phyloP scores from a whole-genome alignment of 1,140 invertebrate species.

The Penaeus indicus region DNA sequence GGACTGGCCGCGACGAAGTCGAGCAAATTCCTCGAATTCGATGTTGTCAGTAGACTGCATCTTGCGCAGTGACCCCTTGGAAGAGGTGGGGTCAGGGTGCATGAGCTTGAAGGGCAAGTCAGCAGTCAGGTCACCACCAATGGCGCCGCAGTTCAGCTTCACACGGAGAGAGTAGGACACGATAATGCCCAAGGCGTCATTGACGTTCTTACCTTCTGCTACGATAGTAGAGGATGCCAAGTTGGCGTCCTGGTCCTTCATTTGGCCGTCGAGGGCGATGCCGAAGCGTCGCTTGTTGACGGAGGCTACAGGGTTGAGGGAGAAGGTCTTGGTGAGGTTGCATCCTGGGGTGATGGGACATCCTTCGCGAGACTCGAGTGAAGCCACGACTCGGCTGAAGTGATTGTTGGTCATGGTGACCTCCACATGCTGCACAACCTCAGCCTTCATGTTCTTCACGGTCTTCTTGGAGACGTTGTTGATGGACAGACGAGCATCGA shows the following conservation, averaged over 20 bases:
- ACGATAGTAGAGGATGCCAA: conserved; percentile 90
- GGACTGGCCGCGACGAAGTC: conserved; percentile 75
- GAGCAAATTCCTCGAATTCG: conserved; percentile 87
- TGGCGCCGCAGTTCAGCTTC: conserved; percentile 88
- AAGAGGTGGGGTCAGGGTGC: conserved; percentile 74
- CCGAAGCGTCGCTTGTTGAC: conserved; percentile 85
- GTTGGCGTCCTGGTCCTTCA: conserved; percentile 92
- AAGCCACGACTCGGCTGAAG: conserved; percentile 88
- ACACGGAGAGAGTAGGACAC: conserved; percentile 91
- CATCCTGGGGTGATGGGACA: conserved; percentile 91
- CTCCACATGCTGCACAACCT: conserved; percentile 90
- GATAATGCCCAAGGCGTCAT: conserved; percentile 90
- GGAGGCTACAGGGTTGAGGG: conserved; percentile 85
- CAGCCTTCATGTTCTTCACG: conserved; percentile 86
- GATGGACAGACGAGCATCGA: conserved; percentile 85
- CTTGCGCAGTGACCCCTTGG: conserved; percentile 75
- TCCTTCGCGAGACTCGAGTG: conserved; percentile 88
- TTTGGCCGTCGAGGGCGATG: conserved; percentile 86
- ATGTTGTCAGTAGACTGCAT: conserved; percentile 82
- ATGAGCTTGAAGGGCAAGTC: conserved; percentile 92
- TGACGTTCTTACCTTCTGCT: conserved; percentile 83
- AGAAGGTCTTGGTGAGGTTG: conserved; percentile 88
- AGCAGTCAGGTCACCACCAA: conserved; percentile 88
- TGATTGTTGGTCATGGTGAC: conserved; percentile 93
- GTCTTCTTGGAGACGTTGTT: conserved; percentile 90